These are phyloP conservation scores for Shinisaurus crocodilurus DNA, from an alignment of 2,113 vertebrate genomes.

Conservation along the genomic window DNA sequence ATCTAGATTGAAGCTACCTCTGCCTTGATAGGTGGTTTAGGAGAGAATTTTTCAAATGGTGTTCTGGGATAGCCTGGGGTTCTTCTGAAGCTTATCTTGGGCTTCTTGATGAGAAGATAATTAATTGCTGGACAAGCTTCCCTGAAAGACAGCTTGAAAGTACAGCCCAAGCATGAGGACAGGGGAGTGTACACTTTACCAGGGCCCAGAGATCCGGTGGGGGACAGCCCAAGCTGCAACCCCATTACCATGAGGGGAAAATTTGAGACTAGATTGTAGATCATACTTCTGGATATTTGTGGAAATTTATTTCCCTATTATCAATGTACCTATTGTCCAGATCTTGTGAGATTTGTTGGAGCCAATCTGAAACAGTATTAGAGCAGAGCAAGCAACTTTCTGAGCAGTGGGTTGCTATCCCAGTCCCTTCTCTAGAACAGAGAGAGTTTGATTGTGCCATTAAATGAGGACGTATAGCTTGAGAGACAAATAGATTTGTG, in stretches of 20 bases:
- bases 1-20: background rate
- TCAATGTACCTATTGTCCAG: background rate
- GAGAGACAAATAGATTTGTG: too few species aligned
- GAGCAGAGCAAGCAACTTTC: background rate
- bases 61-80: background rate
- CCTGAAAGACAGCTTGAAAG: background rate
- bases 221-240: background rate
- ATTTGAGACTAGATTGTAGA: background rate
- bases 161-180: background rate
- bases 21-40: background rate
- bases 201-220: background rate
- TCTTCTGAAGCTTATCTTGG: background rate
- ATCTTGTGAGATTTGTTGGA: background rate
- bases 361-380: background rate
- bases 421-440: background rate
- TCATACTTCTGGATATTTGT: background rate
- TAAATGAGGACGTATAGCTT: background rate
- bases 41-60: background rate
- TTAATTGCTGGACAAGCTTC: background rate
- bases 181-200: background rate
- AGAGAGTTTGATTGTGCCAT: background rate
- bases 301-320: background rate
- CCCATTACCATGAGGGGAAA: too few species aligned
- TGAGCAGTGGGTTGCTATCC: background rate
- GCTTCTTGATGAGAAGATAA: background rate